Percentiles rank a stretch among this genome's conserved stretches.
Evolutionary conservation across 2,113 vertebrate species (phyloP).

Genomic region (Notiomystis cincta): DNA sequence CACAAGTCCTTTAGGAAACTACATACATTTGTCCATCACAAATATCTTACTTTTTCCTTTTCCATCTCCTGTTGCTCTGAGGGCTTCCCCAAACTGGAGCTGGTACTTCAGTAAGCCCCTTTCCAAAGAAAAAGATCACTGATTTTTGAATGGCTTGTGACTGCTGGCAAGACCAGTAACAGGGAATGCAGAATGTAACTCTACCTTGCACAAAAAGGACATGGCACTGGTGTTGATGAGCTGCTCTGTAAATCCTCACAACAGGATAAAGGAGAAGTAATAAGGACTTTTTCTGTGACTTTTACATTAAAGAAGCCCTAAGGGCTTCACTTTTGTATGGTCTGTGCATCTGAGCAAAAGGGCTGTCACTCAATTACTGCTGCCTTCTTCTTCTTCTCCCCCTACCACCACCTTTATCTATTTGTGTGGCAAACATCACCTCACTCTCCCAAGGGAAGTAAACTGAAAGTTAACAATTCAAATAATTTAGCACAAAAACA

Average conservation of each 20-base stretch:
- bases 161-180: neutral
- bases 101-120: neutral
- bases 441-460: neutral
- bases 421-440: neutral
- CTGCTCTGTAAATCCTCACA: neutral
- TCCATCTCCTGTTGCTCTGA: neutral
- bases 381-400: neutral
- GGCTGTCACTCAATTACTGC: neutral
- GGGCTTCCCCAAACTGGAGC: neutral
- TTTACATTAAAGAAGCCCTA: neutral
- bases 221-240: neutral
- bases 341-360: neutral
- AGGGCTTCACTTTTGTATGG: neutral
- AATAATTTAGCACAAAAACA: neutral
- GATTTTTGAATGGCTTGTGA: neutral
- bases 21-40: neutral
- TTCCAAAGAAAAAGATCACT: neutral
- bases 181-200: neutral
- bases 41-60: neutral
- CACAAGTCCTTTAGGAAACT: neutral
- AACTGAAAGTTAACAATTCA: neutral
- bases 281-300: neutral
- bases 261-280: neutral
- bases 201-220: neutral
- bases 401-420: neutral